Base-by-base conservation (phyloP, 2,888 invertebrate species). In the Clanis bilineata region DNA sequence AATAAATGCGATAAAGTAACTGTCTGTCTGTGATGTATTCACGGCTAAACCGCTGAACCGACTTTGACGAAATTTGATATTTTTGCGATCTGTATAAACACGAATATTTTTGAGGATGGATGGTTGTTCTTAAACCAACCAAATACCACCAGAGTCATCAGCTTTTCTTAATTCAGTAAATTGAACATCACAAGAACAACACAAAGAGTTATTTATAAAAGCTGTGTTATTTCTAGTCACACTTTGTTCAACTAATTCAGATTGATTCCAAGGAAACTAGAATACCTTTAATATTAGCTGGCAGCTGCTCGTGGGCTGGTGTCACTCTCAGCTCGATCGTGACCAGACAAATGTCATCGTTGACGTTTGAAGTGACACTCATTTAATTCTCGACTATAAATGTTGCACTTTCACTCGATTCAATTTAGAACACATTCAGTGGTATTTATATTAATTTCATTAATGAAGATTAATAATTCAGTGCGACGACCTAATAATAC, bases 231-330 rank as follows among this genome's bases (percentile, higher is more conserved):
- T 51, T 21, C 18, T n/a, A 15, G 9, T 18, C 3, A 36, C 23
- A 47, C 25, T 36, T 58, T 44, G 10, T 22, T 22, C 10, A 36
- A 47, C 22, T 23, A 9, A 23, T 47, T 58, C 18, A 28, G 47
- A 58, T 21, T 57, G 63, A 68, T 67, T 65, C 57, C 61, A 41
- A 58, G 58, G 44, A 63, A 60, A 60, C 39, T 18, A 15, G 21
- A 39, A 25, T 58, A 58, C 38, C 45, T 45, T 60, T 45, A 56
- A 43, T 45, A 58, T 54, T 36, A 12, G 43, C 59, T 62, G 65
- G 57, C 62, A 57, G 61, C 55, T 61, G 44, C 63, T 69, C 60
- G 67, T 57, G 61, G 55, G 71, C 70, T 74, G 23, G 18, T 18
- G 51, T 51, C 51, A 51, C 51, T 28, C 51, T 28, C 51, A 9